Percentiles rank a stretch among this genome's conserved stretches.
Evolutionary conservation across 2,797 vertebrate genomes (phyloP).

Genomic region (Tarsius wallacei): DNA sequence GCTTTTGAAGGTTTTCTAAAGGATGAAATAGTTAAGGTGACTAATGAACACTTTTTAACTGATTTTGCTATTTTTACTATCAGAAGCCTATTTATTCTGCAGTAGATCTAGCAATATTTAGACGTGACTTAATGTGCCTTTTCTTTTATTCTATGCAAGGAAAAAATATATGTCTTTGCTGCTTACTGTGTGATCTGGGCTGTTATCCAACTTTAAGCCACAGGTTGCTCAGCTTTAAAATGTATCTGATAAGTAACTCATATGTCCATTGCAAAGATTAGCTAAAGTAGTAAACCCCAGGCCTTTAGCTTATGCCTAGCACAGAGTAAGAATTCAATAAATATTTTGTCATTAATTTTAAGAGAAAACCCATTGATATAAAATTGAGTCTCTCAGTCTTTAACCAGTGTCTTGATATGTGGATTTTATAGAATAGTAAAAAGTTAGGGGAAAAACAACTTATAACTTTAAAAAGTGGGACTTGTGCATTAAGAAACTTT

Average conservation of each 20-base stretch:
- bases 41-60: not conserved
- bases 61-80: constrained; percentile 32
- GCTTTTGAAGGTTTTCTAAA: not conserved
- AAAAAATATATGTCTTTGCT: not conserved
- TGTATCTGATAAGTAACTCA: not conserved
- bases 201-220: not conserved
- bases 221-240: not conserved
- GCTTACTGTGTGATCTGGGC: not conserved
- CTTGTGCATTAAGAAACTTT: not conserved
- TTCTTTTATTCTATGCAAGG: not conserved
- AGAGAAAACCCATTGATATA: not conserved
- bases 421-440: constrained; percentile 3
- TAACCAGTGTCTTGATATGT: constrained; percentile 10
- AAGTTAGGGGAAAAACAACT: constrained; percentile 4
- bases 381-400: not conserved
- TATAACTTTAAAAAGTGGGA: constrained; percentile 20
- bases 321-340: not conserved
- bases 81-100: constrained; percentile 3
- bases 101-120: constrained; percentile 1
- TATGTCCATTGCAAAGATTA: not conserved
- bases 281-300: not conserved
- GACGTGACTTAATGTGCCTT: not conserved
- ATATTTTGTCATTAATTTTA: not conserved
- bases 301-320: not conserved
- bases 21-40: not conserved